Conservation (phyloP, 2,113 vertebrate species). For the Terrapene triunguis region DNA sequence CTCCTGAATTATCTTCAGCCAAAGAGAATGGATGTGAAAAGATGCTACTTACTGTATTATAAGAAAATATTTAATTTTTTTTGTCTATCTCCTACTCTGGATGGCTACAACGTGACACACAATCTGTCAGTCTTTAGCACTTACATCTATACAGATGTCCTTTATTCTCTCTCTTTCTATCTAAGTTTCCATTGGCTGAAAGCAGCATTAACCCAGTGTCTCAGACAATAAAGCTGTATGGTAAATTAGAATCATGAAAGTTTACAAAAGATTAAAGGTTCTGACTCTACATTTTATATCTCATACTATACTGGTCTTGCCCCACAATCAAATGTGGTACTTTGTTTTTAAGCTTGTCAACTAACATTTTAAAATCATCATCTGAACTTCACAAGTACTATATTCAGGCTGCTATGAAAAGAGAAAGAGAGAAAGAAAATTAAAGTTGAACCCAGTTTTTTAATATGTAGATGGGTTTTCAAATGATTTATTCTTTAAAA, state of each 20-base stretch:
- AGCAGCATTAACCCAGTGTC: neutral
- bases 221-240: constrained; percentile 1
- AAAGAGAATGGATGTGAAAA: neutral
- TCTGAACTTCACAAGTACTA: constrained; percentile 26
- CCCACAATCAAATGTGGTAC: constrained; percentile 28
- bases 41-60: neutral
- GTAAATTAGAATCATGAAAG: neutral
- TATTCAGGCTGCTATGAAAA: constrained; percentile 51
- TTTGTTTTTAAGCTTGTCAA: constrained; percentile 46
- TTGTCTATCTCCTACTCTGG: neutral
- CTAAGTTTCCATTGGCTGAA: constrained; percentile 7
- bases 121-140: constrained; percentile 11
- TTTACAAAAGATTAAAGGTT: neutral
- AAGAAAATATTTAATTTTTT: neutral
- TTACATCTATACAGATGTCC: constrained; percentile 7
- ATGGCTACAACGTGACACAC: neutral
- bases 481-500: constrained; percentile 53
- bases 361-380: constrained; percentile 40
- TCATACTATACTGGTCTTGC: neutral
- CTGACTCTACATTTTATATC: constrained; percentile 3
- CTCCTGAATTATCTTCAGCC: constrained; percentile 9
- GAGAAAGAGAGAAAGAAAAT: constrained; percentile 44
- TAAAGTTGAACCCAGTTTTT: constrained; percentile 13
- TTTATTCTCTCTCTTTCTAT: constrained; percentile 37
- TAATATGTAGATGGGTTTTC: constrained; percentile 33